Evolutionary conservation across 1,140 invertebrate species (phyloP), one percentile per base, ranked within the genome.

Genomic region (Brachionus plicatilis): DNA sequence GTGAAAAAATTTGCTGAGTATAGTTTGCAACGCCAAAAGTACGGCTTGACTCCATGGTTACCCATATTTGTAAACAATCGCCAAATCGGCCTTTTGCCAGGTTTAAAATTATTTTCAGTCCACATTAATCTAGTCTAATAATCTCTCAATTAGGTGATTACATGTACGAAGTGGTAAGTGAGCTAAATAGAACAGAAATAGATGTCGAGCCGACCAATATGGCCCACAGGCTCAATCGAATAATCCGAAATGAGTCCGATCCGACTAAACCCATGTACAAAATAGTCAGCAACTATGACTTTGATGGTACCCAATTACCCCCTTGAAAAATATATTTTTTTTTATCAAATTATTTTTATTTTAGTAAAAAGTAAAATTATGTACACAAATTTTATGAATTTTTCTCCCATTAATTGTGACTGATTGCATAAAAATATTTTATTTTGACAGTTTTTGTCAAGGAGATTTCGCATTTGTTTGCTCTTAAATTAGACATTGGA

Each of bases 331-430:
- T 43, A 43, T 20, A 27, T 7, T 76, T 50, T 76, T 50, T 76
- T 11, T 14, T 3, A 20, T 29, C 9, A 76, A 76, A 50, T 47
- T 50, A 17, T 76, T 41, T 72, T 72, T 72, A 43, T 43, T 72
- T n/a, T n/a, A 76, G 72, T 76, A 12, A 76, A 47, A 76, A 76
- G 72, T 76, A 76, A 76, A 76, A 50, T 76, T 47, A 27, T 76
- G 41, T 76, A 76, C n/a, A 50, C 70, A 45, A 75, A 47, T 75
- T 41, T 43, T 43, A 4, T 75, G 17, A 75, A 75, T 75, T 33
- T 37, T 41, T 41, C 33, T 37, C 14, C 37, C 37, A 37, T 70
- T 33, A 70, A 70, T 70, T 70, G 66, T 14, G 11, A 65, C 14
- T 65, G 17, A 24, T 65, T 24, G 12, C 12, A 65, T 24, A 27